Base-by-base conservation (phyloP, 1,140 invertebrate genomes). In the Pogonus chalceus region DNA sequence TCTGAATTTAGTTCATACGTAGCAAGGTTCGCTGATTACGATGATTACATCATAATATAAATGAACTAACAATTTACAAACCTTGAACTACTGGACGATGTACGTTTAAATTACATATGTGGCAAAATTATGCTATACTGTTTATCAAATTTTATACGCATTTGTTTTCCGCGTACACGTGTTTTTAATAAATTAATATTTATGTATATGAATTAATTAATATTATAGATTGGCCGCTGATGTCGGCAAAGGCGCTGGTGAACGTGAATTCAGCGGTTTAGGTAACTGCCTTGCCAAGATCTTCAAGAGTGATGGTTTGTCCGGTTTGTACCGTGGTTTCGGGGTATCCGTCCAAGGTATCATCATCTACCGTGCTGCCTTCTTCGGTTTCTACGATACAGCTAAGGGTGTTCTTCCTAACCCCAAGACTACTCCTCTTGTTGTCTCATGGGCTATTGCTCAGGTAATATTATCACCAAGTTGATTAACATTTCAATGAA, bases 351-450 rank as follows among this genome's bases (percentile, higher is more conserved):
- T 92, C 24, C 87, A 90, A 72, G 88, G 88, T 71, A 89, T 89
- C 63, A 87, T 89, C 51, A 87, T 89, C 68, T 90, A 89, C 68
- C 79, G 91, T 70, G 92, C 90, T 18, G 85, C 88, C 48, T 96
- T 93, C 76, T 96, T 96, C 67, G 92, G 92, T 59, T 87, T 91
- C 72, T 96, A 88, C 65, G 92, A 96, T 69, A 94, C 91, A 53
- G 84, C 89, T 57, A 90, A 91, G 71, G 90, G 85, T 58, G 87
- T 94, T 77, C 66, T 94, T 52, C 83, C 90, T 9, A 85, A 92
- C 58, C 81, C 84, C 4, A 87, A 88, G 72, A 87, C 89, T 64
- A 88, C 87, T 56, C 81, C 83, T 55, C 72, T 93, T 64, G 56
- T 87, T 22, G 65, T 86, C 47, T 88, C 86, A 20, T 93, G 87